These are phyloP conservation scores for Macrosoma leucophasiata DNA, from an alignment of 2,888 invertebrate genomes.

Conservation along the genomic window DNA sequence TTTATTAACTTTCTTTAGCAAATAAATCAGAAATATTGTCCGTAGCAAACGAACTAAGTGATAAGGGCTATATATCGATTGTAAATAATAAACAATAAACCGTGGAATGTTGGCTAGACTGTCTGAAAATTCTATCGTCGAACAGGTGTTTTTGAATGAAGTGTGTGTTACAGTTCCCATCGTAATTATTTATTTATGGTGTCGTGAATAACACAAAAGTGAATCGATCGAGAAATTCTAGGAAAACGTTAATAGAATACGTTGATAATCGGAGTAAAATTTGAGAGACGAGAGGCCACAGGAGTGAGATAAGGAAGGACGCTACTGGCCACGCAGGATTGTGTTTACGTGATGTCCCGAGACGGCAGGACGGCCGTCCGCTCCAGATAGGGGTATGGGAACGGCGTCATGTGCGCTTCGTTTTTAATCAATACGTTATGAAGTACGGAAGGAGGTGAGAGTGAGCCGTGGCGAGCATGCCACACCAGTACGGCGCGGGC, in stretches of 20 bases:
- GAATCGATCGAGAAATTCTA: constrained; percentile 52
- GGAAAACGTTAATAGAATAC: too few species aligned
- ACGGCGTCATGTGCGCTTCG: constrained; percentile 29
- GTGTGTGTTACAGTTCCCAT: constrained; percentile 72
- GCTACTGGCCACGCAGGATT: constrained; percentile 29
- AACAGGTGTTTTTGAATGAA: constrained; percentile 88
- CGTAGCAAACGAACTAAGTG: constrained; percentile 24
- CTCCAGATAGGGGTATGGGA: constrained; percentile 34
- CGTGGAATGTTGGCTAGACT: constrained; percentile 65
- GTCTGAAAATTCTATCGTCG: constrained; percentile 81
- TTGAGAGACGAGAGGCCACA: constrained; percentile 20
- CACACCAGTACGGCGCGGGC: constrained; percentile 86
- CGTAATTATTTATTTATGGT: constrained; percentile 65
- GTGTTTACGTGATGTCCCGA: constrained; percentile 27
- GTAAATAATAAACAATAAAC: constrained; percentile 31
- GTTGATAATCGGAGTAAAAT: constrained; percentile 11
- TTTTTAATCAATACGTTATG: constrained; percentile 36
- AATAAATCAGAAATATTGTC: constrained; percentile 26
- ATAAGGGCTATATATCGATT: constrained; percentile 20
- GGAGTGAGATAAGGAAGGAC: constrained; percentile 30
- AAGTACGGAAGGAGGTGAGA: constrained; percentile 52
- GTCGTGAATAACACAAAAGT: constrained; percentile 68
- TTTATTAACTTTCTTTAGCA: constrained; percentile 31
- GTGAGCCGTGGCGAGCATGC: constrained; percentile 79
- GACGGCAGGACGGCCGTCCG: constrained; percentile 27